Evolutionary conservation across 2,888 invertebrate genomes (phyloP), one percentile per base, ranked within the genome.

Genomic region (Lithophane ornitopus): DNA sequence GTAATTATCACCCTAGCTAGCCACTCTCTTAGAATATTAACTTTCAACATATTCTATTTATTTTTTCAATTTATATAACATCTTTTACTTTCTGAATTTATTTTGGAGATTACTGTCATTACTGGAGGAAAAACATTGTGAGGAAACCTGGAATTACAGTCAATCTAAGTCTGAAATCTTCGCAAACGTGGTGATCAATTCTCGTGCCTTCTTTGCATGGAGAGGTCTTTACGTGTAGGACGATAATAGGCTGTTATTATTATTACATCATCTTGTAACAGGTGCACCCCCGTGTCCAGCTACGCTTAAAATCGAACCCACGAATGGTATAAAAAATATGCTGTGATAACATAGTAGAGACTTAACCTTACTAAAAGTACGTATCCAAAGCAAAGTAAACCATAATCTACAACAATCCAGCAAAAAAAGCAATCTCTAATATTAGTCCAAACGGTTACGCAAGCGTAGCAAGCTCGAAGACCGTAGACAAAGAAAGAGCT

Each of bases 391-490:
- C 11, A 54, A n/a, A 67, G 16, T 9, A 66, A 49, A 4, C 14
- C 4, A 49, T 14, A 49, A 46, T 49, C 2, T 22, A 16, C 2
- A 1, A 4, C 2, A 34, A 16, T 6, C 6, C 22, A 49, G 22
- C 14, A 65, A 12, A 34, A 34, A 41, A 28, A 49, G 0, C 8
- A 28, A 22, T 14, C 4, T 46, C 14, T 0, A 22, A 14, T 22
- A n/a, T 52, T 6, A 4, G 12, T 8, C 3, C 16, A 62, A 52
- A 44, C 8, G 26, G 34, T 54, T 54, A 46, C 52, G 34, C 34
- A 76, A 76, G 4, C 44, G 22, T 44, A 76, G 34, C 52, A 54
- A 22, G 1, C 12, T 76, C 44, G 41, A 26, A 58, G 26, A 39
- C 19, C 41, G 9, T 44, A 49, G 12, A 28, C 22, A 71, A 34